Base-by-base conservation (phyloP, 2,113 vertebrate genomes). In the Sinocyclocheilus rhinocerous region DNA sequence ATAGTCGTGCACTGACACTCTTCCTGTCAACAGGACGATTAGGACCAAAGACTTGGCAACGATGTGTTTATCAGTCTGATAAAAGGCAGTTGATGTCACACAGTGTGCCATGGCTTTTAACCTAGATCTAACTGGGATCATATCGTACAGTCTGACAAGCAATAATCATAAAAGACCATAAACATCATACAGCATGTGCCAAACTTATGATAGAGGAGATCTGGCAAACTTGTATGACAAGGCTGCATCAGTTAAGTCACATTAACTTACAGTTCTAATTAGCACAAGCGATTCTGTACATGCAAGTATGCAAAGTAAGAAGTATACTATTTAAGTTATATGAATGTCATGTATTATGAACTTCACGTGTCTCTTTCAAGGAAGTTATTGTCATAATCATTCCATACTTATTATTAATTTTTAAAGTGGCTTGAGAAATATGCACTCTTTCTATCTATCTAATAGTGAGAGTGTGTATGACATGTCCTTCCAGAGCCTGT, bases 401-500 rank as follows among this genome's bases (percentile, higher is more conserved):
- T 50, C 22, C 42, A 24, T 6, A 45, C 39, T 48, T 39, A 72
- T 76, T n/a, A 24, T 50, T 50, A 1, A 6, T 24, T 24, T 76
- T 45, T 76, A 16, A 76, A 76, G 73, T 26, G n/a, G 42, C 73
- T 72, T 22, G 36, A 72, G 36, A 42, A 76, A 26, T 76, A 50
- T 26, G 13, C 3, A 4, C 45, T 26, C 11, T 45, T 24, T 48
- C 3, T 5, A 0, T 7, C 18, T 80, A 9, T 50, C 7, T 22
- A 55, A 55, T 10, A 59, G 18, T 59, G 1, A 3, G 26, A 16
- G 76, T 22, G 52, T 36, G 26, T 78, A 33, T 36, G 52, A 20
- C 29, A 22, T 61, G 55, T 26, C 36, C 61, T 81, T 81, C 59
- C 9, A 48, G 24, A 87, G 36, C 11, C 61, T 85, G 50, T 82